phyloP scores from a whole-genome alignment of 2,888 invertebrate species.

The Ethmia dodecea region DNA sequence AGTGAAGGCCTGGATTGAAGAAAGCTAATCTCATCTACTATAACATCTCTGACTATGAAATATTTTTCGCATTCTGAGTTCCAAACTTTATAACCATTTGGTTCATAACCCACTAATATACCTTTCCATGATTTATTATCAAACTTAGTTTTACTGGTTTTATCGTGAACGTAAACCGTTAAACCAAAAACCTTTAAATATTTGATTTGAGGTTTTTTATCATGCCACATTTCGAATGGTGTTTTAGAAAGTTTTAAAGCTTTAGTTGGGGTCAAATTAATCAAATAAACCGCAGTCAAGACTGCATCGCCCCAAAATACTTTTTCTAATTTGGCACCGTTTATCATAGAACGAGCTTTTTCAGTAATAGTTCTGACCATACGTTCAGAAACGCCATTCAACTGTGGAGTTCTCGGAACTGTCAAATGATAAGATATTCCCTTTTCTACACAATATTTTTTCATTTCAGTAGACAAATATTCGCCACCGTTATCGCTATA shows the following conservation, averaged over 20 bases:
- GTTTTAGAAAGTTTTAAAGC: constrained; percentile 31
- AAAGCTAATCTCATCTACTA: constrained; percentile 34
- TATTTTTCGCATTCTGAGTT: constrained; percentile 28
- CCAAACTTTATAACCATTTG: constrained; percentile 38
- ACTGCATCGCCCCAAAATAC: constrained; percentile 41
- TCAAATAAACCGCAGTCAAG: constrained; percentile 36
- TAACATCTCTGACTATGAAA: constrained; percentile 32
- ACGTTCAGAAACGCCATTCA: constrained; percentile 41
- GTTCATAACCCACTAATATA: constrained; percentile 32
- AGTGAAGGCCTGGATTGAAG: constrained; percentile 22
- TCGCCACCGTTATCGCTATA: constrained; percentile 34
- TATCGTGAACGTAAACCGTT: constrained; percentile 15
- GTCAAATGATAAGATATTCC: constrained; percentile 27
- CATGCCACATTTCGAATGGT: constrained; percentile 42
- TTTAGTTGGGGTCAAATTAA: constrained; percentile 37
- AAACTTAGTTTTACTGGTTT: background rate
- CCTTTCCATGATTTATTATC: constrained; percentile 34
- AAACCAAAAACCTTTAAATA: constrained; percentile 33
- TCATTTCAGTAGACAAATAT: constrained; percentile 32
- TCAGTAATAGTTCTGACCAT: constrained; percentile 40
- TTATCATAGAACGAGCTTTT: constrained; percentile 35
- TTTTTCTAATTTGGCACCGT: constrained; percentile 29
- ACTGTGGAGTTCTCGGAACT: constrained; percentile 41
- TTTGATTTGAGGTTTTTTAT: constrained; percentile 28
- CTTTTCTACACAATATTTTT: constrained; percentile 17